Conservation (phyloP, 2,797 vertebrate species). For the Leptodactylus fallax region DNA sequence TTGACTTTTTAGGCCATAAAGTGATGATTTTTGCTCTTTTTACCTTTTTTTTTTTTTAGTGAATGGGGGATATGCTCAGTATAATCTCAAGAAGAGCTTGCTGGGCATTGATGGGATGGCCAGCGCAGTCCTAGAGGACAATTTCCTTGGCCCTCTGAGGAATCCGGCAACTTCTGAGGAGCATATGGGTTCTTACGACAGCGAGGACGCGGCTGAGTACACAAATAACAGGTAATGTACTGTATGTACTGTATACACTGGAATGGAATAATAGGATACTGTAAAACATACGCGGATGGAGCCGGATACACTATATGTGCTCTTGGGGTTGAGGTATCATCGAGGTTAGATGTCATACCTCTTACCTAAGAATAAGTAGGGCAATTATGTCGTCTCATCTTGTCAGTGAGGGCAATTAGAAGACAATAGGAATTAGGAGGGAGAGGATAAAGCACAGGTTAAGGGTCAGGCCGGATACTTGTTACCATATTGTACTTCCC, state of each 20-base stretch:
- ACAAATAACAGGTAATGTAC: constrained; percentile 82
- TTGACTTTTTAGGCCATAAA: too few relatives aligned
- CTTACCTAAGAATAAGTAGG: constrained; percentile 35
- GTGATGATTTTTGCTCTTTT: too few relatives aligned
- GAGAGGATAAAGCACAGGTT: constrained; percentile 81
- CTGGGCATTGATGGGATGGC: constrained; percentile 80
- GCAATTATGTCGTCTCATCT: constrained; percentile 54
- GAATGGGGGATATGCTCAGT: constrained; percentile 80
- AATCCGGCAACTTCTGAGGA: constrained; percentile 75
- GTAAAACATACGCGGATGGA: not conserved
- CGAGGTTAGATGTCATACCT: not conserved
- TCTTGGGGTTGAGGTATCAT: not conserved
- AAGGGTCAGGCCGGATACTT: constrained; percentile 87
- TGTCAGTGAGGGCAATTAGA: constrained; percentile 72
- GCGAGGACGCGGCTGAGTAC: constrained; percentile 75
- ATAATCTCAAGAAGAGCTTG: constrained; percentile 81
- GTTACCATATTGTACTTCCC: constrained; percentile 86
- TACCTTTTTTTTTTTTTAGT: constrained; percentile 74
- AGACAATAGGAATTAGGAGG: constrained; percentile 74
- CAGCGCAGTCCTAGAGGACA: constrained; percentile 80
- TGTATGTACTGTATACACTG: not conserved
- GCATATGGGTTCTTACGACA: constrained; percentile 81
- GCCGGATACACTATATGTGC: not conserved
- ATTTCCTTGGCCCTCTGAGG: constrained; percentile 77
- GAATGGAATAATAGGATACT: not conserved